Evolutionary conservation across 2,888 invertebrate genomes (phyloP).

Genomic region (Drosophila bunnanda): DNA sequence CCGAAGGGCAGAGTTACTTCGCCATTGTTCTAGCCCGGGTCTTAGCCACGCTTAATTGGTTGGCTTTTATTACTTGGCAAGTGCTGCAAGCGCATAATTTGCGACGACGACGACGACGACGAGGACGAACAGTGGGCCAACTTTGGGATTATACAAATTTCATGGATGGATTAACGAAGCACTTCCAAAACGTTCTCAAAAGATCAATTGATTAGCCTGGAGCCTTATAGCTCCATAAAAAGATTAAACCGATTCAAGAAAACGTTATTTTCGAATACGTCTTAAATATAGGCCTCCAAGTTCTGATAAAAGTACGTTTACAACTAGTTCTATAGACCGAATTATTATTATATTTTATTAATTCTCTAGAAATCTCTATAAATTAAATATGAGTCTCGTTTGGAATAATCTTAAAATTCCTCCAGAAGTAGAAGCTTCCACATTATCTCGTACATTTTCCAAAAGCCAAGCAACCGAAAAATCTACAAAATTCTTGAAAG

Average conservation of each 20-base stretch:
- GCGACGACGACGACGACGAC: conserved; percentile 33
- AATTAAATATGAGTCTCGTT: not conserved
- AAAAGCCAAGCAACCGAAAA: not conserved
- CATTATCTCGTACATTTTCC: not conserved
- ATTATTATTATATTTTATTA: no score
- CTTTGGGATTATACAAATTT: conserved; percentile 35
- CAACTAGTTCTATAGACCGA: not conserved
- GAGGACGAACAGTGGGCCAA: conserved; percentile 41
- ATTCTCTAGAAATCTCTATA: no score
- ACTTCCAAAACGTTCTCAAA: not conserved
- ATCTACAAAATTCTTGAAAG: conserved; percentile 13
- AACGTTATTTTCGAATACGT: not conserved
- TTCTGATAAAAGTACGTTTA: not conserved
- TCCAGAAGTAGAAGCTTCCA: not conserved
- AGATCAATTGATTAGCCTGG: conserved; percentile 30
- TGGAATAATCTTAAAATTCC: no score
- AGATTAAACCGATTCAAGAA: not conserved
- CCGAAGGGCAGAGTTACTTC: conserved; percentile 35
- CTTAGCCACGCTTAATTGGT: conserved; percentile 79
- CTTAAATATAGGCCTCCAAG: not conserved
- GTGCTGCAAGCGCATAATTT: conserved; percentile 68
- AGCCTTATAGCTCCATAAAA: conserved; percentile 2
- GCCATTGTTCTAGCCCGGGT: conserved; percentile 61
- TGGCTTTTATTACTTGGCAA: conserved; percentile 80
- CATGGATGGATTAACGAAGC: conserved; percentile 33